These are phyloP conservation scores for Microctonus brassicae DNA, from an alignment of 2,888 invertebrate genomes.

Conservation along the genomic window DNA sequence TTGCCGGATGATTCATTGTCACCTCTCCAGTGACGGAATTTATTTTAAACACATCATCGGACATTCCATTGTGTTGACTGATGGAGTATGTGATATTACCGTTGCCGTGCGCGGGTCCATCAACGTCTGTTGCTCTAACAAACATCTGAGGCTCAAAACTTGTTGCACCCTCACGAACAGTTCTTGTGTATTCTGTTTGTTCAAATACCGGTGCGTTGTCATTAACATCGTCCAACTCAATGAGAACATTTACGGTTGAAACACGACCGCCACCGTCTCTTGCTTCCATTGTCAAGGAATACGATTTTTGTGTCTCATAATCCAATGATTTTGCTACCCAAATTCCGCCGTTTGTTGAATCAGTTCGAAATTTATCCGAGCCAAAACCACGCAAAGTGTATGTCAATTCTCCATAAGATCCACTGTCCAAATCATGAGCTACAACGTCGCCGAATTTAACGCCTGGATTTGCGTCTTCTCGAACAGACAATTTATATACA, in stretches of 20 bases:
- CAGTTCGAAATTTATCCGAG: slow-evolving; percentile 81
- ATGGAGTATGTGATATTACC: slow-evolving; percentile 78
- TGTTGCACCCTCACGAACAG: slow-evolving; percentile 82
- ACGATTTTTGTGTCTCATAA: slow-evolving; percentile 85
- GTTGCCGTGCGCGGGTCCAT: slow-evolving; percentile 81
- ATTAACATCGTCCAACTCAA: slow-evolving; percentile 82
- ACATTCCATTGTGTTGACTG: slow-evolving; percentile 78
- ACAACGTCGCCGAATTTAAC: slow-evolving; percentile 76
- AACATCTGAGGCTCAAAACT: slow-evolving; percentile 85
- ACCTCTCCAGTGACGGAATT: slow-evolving; percentile 81
- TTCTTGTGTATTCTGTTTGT: slow-evolving; percentile 78
- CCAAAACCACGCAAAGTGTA: slow-evolving; percentile 85
- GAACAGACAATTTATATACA: slow-evolving; percentile 77
- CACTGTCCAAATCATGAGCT: slow-evolving; percentile 82
- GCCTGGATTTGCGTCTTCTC: slow-evolving; percentile 77
- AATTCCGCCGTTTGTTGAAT: slow-evolving; percentile 77
- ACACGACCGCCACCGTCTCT: slow-evolving; percentile 84
- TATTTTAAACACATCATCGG: slow-evolving; percentile 73
- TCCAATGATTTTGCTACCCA: slow-evolving; percentile 78
- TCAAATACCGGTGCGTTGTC: slow-evolving; percentile 84
- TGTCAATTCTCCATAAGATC: slow-evolving; percentile 78
- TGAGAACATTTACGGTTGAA: slow-evolving; percentile 78
- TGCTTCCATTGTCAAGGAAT: slow-evolving; percentile 84
- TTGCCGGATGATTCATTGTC: slow-evolving; percentile 75
- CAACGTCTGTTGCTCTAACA: slow-evolving; percentile 82